These are phyloP conservation scores for Caenorhabditis sp. DNA, from an alignment of 2,888 invertebrate species.

Conservation along the genomic window DNA sequence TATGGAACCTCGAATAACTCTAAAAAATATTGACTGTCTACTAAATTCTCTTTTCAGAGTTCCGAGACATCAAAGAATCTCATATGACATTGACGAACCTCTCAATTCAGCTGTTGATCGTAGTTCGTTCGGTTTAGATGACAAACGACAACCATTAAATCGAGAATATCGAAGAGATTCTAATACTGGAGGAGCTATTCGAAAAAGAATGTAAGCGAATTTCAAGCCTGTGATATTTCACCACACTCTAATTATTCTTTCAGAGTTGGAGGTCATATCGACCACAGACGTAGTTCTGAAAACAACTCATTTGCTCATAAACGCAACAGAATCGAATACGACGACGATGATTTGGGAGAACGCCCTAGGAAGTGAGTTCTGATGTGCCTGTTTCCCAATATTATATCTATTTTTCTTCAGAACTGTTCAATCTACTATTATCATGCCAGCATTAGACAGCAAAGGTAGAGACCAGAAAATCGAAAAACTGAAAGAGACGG, in stretches of 20 bases:
- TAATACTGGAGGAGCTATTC: conserved; percentile 6
- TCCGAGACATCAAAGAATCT: conserved; percentile 21
- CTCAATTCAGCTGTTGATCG: conserved; percentile 23
- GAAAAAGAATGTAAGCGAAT: conserved; percentile 9
- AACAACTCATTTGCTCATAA: conserved; percentile 20
- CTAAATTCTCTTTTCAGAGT: conserved; percentile 12
- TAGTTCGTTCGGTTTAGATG: conserved; percentile 22
- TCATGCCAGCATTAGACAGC: conserved; percentile 75
- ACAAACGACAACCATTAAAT: neutral
- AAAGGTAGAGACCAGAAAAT: conserved; percentile 85
- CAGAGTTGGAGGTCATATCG: conserved; percentile 19
- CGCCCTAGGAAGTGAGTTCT: conserved; percentile 16
- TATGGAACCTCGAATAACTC: neutral
- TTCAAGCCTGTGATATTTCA: neutral
- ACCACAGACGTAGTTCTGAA: conserved; percentile 12
- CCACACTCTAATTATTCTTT: neutral
- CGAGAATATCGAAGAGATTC: conserved; percentile 1
- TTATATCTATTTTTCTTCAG: conserved; percentile 14
- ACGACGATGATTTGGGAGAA: conserved; percentile 26
- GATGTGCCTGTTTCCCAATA: neutral
- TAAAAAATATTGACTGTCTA: neutral
- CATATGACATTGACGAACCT: conserved; percentile 18
- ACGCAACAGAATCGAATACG: conserved; percentile 27
- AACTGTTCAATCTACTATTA: conserved; percentile 54
- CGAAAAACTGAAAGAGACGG: conserved; percentile 79